Evolutionary conservation across 2,113 vertebrate species (phyloP).

Genomic region (Speoplatyrhinus poulsoni): DNA sequence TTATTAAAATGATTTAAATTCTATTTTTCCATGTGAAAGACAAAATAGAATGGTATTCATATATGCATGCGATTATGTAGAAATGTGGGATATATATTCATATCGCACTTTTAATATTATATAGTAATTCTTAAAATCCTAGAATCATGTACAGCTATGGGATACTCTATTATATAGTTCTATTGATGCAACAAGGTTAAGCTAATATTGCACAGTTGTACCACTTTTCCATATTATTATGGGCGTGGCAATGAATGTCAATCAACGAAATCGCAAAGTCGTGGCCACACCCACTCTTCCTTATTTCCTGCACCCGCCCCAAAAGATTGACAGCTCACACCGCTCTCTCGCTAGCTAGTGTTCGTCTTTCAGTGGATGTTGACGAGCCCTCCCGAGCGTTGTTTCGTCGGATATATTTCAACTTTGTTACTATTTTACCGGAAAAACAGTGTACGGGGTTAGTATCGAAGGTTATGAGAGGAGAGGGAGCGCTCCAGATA

Average conservation of each 20-base stretch:
- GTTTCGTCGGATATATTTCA: constrained; percentile 15
- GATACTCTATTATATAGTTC: too few relatives aligned
- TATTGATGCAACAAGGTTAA: background rate
- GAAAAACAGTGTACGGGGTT: constrained; percentile 3
- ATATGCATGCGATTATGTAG: too few relatives aligned
- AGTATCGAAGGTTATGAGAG: constrained; percentile 37
- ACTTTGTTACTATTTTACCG: constrained; percentile 18
- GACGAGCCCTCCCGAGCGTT: background rate
- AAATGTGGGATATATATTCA: too few relatives aligned
- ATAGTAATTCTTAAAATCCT: too few relatives aligned
- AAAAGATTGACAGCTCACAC: constrained; percentile 71
- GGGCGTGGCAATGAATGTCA: constrained; percentile 18
- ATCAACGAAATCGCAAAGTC: constrained; percentile 17
- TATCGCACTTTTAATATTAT: too few relatives aligned
- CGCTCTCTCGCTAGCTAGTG: constrained; percentile 2
- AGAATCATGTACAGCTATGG: too few relatives aligned
- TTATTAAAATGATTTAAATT: too few relatives aligned
- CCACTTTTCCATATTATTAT: background rate
- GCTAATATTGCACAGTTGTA: background rate
- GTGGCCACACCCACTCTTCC: constrained; percentile 46
- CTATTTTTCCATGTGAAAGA: too few relatives aligned
- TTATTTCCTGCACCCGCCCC: constrained; percentile 38
- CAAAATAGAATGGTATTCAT: too few relatives aligned
- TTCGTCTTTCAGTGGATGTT: constrained; percentile 9
- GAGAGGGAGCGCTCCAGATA: constrained; percentile 32